A percentile compares a stretch with the other conserved stretches of the same genome.
Evolutionary conservation across 2,113 vertebrate species (phyloP).

Genomic region (Oxyura jamaicensis): DNA sequence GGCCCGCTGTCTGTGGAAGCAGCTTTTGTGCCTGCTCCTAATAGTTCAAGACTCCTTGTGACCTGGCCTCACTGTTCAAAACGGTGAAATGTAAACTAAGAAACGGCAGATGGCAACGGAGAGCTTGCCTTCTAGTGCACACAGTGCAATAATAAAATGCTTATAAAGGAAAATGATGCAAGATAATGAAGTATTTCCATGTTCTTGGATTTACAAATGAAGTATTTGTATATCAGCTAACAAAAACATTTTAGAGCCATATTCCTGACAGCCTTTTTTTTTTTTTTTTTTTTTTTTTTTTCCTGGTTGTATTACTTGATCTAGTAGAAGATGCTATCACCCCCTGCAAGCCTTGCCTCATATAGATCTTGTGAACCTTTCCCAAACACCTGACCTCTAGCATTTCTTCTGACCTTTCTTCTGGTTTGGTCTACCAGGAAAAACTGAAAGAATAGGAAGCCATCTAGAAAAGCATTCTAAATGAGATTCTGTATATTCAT

Average conservation of each 20-base stretch:
- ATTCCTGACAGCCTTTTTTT: background rate
- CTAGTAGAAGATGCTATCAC: background rate
- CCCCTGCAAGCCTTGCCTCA: background rate
- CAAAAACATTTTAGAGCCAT: background rate
- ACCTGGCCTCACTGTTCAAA: background rate
- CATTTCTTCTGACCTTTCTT: background rate
- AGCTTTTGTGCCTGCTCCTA: background rate
- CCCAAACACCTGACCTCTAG: background rate
- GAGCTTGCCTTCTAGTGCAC: background rate
- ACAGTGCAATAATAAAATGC: background rate
- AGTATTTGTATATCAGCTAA: background rate
- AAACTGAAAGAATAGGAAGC: background rate
- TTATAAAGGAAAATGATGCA: background rate
- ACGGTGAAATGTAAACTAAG: background rate
- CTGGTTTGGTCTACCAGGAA: background rate
- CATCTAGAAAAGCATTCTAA: background rate
- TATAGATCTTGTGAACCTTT: background rate
- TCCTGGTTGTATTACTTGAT: background rate
- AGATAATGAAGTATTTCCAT: background rate
- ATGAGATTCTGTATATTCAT: background rate
- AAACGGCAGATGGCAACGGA: constrained; percentile 61
- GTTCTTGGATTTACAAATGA: background rate
- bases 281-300: background rate
- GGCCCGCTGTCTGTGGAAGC: background rate
- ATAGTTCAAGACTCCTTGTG: background rate